phyloP scores from a whole-genome alignment of 2,113 vertebrate genomes.

The Jaculus jaculus region DNA sequence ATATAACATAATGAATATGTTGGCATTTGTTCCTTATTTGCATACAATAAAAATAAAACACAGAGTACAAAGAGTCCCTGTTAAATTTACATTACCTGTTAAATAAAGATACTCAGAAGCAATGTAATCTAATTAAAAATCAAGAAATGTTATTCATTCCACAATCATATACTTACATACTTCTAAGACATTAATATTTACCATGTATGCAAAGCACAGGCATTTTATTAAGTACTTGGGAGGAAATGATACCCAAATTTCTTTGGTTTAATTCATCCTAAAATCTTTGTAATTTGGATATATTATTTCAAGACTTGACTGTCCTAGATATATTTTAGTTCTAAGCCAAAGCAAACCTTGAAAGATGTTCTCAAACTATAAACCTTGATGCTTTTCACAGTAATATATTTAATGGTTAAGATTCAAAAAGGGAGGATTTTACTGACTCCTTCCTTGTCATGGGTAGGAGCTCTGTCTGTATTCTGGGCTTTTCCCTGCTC shows the following conservation, averaged over 20 bases:
- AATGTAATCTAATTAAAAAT: constrained; percentile 59
- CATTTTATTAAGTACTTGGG: not conserved
- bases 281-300: constrained; percentile 50
- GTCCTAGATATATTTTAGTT: constrained; percentile 71
- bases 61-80: constrained; percentile 62
- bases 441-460: too few species aligned
- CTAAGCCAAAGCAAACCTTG: constrained; percentile 66
- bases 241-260: not conserved
- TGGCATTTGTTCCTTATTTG: constrained; percentile 75
- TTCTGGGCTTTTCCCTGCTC: too few species aligned
- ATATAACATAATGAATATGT: constrained; percentile 62
- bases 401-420: constrained; percentile 71
- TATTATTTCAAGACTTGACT: constrained; percentile 58
- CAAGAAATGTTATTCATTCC: constrained; percentile 33
- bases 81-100: constrained; percentile 60
- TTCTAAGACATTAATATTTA: not conserved
- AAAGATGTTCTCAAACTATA: constrained; percentile 69
- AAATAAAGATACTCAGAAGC: constrained; percentile 61
- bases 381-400: constrained; percentile 68
- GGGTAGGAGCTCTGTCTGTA: too few species aligned
- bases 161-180: not conserved
- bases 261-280: constrained; percentile 17
- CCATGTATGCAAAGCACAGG: not conserved
- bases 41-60: constrained; percentile 75
- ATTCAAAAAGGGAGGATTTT: not conserved